Evolutionary conservation across 2,113 vertebrate species (phyloP), one percentile per base, ranked within the genome.

Genomic region (Dasyprocta punctata): DNA sequence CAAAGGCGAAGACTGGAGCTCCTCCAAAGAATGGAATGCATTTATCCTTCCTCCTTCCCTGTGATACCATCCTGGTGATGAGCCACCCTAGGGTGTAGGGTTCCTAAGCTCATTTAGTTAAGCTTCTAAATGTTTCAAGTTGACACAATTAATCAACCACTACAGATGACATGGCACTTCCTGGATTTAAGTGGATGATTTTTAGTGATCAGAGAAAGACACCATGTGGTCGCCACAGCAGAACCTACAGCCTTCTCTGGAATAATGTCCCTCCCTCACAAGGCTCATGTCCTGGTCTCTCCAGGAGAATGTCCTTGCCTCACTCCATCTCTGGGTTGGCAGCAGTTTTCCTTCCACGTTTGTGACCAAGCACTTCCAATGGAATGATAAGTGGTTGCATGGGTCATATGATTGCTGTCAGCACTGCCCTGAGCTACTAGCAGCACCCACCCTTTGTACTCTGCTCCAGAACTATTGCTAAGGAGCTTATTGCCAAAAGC

Each of bases 291-390:
- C 56, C 77, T 71, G 22, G n/a, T 17, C 52, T 38, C n/a, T 41
- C 38, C 69, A 22, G 47, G 22, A 24, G 20, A 9, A 16, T 26
- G 41, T 58, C 71, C 61, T 44, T 33, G 10, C 36, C 26, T 44
- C 11, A 2, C 33, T 47, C 16, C n/a, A 19, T 33, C 30, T 47
- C 77, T 30, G 8, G 41, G 73, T 24, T 47, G 73, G 73, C 7
- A 10, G 69, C 0, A 0, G 69, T 0, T 24, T 28, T 36, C 67
- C 11, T 47, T 58, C 33, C 33, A 16, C 1, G 3, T 19, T 67
- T n/a, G 49, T 56, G 52, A 36, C 52, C 61, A 19, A 36, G 36
- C 7, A 24, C 80, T 41, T 28, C 20, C 47, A 44, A 14, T 19
- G 20, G 58, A 87, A 16, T 4, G 3, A 8, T 22, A 58, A 12